Conservation (phyloP, 2,113 vertebrate species). For the Python bivittatus region DNA sequence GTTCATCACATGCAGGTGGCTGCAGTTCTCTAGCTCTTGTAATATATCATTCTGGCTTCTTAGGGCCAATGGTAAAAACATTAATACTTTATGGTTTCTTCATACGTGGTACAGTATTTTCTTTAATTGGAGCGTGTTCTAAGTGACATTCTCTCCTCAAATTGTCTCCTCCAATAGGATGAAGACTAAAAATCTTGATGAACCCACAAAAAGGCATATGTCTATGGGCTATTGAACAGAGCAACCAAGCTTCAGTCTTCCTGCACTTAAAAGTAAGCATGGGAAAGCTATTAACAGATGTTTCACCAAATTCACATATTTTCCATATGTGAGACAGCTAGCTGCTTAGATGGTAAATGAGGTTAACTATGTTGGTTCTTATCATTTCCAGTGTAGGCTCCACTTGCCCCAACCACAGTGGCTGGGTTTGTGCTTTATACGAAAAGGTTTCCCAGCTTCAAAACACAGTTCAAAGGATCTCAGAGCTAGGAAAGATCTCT, state of each 20-base stretch:
- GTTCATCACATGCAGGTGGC: not conserved
- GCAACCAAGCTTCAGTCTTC: conserved; percentile 42
- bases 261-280: conserved; percentile 48
- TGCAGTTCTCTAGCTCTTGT: not conserved
- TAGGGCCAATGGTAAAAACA: conserved; percentile 33
- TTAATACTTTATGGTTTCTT: conserved; percentile 28
- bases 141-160: conserved; percentile 27
- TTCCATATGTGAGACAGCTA: conserved; percentile 60
- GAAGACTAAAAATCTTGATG: not conserved
- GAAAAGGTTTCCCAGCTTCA: not conserved
- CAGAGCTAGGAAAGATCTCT: not conserved
- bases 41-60: conserved; percentile 33
- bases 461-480: not conserved
- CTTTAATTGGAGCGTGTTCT: conserved; percentile 17
- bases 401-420: not conserved
- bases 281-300: conserved; percentile 46
- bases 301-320: conserved; percentile 54
- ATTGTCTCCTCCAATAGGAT: conserved; percentile 13
- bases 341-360: conserved; percentile 61
- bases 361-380: conserved; percentile 33
- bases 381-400: conserved; percentile 36
- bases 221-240: conserved; percentile 56
- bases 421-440: not conserved
- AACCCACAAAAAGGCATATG: conserved; percentile 39
- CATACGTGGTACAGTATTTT: not conserved